Evolutionary conservation across 2,113 vertebrate species (phyloP), one percentile per base, ranked within the genome.

Genomic region (Nipponia nippon): DNA sequence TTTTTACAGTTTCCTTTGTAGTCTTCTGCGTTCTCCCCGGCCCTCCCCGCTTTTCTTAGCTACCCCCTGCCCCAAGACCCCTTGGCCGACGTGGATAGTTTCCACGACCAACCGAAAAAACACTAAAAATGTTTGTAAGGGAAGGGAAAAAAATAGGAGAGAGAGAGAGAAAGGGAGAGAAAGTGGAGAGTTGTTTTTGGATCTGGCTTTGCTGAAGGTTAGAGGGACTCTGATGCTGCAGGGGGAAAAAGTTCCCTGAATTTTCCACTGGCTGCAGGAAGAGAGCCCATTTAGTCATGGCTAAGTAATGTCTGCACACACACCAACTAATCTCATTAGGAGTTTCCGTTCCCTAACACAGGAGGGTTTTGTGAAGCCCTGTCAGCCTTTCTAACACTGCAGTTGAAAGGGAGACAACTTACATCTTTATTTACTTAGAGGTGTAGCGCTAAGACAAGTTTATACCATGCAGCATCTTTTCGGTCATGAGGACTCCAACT

Each of bases 291-390:
- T 99, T 98, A 99, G 98, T 99, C 99, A 99, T 98, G 98, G 98
- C 98, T 99, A 98, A 99, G 98, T 99, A 99, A 99, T 99, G 99
- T 99, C 99, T 99, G 98, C 99, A 98, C 98, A 98, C 98, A 98
- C 98, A 99, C 98, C 98, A 98, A 98, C 99, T 99, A 99, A 99
- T 99, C 99, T 99, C 99, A 99, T 99, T 99, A 99, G 98, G 99
- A 99, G 98, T 99, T 99, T 99, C 99, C 99, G 98, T 98, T 98
- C 98, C 98, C 98, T 98, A 90, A 99, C 98, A 99, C 98, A 98
- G 99, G 98, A 98, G 97, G 98, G 98, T 99, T 99, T 99, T 99
- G 99, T 98, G 94, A 95, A 95, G 97, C 97, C 96, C 97, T 96
- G 97, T 98, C 98, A 95, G 98, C 97, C 96, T 56, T 97, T 93